Percentiles rank a stretch among this genome's conserved stretches.
phyloP scores from a whole-genome alignment of 2,888 invertebrate species.

The Spilarctia lutea region DNA sequence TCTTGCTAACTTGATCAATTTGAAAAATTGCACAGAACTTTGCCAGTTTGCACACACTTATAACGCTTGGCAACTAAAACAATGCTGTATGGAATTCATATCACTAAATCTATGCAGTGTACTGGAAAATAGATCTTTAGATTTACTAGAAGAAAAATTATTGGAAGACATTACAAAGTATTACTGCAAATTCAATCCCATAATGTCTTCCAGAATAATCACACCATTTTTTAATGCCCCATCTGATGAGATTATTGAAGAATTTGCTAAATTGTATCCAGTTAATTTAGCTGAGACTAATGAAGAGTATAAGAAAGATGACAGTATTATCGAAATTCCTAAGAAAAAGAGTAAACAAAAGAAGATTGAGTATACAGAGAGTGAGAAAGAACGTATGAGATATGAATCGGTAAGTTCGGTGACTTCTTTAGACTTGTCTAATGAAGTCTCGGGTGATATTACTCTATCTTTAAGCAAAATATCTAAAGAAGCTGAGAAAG shows the following conservation, averaged over 20 bases:
- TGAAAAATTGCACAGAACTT: constrained; percentile 92
- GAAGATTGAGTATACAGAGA: constrained; percentile 80
- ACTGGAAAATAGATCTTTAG: constrained; percentile 89
- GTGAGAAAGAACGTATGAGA: constrained; percentile 77
- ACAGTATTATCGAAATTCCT: constrained; percentile 66
- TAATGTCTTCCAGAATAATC: constrained; percentile 88
- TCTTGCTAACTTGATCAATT: constrained; percentile 88
- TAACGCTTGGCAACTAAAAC: constrained; percentile 91
- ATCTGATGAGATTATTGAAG: constrained; percentile 85
- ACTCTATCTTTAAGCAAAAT: constrained; percentile 75
- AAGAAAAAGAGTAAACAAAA: constrained; percentile 79
- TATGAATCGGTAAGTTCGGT: constrained; percentile 79
- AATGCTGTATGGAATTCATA: constrained; percentile 92
- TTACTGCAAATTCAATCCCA: constrained; percentile 88
- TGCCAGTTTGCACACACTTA: constrained; percentile 92
- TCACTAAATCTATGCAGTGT: constrained; percentile 91
- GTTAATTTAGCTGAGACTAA: constrained; percentile 81
- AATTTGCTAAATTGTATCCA: constrained; percentile 72
- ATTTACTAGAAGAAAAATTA: constrained; percentile 87
- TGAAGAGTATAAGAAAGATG: constrained; percentile 83
- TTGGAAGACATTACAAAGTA: constrained; percentile 89
- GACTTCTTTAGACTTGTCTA: constrained; percentile 75
- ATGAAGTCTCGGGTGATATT: constrained; percentile 75
- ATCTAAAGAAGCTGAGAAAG: constrained; percentile 66
- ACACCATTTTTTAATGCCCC: constrained; percentile 89